A percentile compares a stretch with the other conserved stretches of the same genome.
These are phyloP conservation scores for Hydrolagus affinis DNA, from an alignment of 2,113 vertebrate species.

Conservation along the genomic window DNA sequence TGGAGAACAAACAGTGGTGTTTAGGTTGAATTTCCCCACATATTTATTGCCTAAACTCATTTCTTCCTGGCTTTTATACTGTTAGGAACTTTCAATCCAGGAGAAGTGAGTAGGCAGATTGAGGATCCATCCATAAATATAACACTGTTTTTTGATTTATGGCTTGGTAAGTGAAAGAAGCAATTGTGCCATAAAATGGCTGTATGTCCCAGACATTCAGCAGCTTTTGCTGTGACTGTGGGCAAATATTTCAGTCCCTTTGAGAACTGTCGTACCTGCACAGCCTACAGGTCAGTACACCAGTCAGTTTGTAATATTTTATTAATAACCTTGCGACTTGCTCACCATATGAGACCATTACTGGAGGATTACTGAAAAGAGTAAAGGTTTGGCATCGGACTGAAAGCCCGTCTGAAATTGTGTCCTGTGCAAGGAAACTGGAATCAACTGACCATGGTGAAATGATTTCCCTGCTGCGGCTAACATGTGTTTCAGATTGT, in stretches of 20 bases:
- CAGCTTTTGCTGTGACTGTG: background rate
- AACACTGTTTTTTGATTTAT: background rate
- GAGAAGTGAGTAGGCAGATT: background rate
- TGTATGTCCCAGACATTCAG: background rate
- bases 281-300: background rate
- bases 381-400: too few relatives aligned
- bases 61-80: too few relatives aligned
- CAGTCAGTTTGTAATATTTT: background rate
- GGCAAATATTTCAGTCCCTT: background rate
- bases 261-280: background rate
- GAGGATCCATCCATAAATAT: background rate
- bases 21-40: too few relatives aligned
- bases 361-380: background rate
- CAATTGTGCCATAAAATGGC: too few relatives aligned
- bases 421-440: background rate
- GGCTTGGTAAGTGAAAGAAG: background rate
- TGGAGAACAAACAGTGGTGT: too few relatives aligned
- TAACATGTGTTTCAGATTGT: background rate
- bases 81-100: too few relatives aligned
- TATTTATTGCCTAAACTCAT: too few relatives aligned
- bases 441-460: background rate
- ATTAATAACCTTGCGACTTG: background rate
- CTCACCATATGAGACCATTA: background rate
- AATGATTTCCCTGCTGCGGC: background rate
- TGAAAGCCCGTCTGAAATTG: background rate